These are phyloP conservation scores for Dicaeum eximium DNA, from an alignment of 2,113 vertebrate species.

Conservation along the genomic window DNA sequence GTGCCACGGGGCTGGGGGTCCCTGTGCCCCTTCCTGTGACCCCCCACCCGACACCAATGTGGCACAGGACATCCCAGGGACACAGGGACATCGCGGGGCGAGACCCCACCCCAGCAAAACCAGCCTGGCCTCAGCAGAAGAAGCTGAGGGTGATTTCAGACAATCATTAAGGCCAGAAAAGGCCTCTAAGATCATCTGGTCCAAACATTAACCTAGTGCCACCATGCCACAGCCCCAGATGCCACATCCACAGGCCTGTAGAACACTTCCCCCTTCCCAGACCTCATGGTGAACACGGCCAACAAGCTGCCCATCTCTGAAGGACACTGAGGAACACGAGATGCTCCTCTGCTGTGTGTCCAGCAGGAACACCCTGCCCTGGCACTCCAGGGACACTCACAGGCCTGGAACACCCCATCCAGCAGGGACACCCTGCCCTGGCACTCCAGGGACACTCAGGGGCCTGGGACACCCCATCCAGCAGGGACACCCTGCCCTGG, in stretches of 20 bases:
- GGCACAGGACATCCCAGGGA: neutral
- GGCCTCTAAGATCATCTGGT: rapidly evolving
- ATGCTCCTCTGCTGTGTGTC: rapidly evolving
- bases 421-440: neutral
- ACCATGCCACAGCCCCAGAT: rapidly evolving
- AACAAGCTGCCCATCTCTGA: rapidly evolving
- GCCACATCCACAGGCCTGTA: rapidly evolving
- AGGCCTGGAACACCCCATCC: neutral
- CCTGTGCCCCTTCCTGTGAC: rapidly evolving
- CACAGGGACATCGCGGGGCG: rapidly evolving
- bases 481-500: neutral
- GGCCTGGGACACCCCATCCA: too few species aligned
- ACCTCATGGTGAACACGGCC: rapidly evolving
- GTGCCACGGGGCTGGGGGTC: rapidly evolving
- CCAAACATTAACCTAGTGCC: rapidly evolving
- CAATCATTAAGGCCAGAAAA: rapidly evolving
- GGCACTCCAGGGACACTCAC: too few species aligned
- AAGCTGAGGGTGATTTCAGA: too few species aligned
- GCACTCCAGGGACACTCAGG: too few species aligned
- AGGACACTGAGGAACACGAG: rapidly evolving
- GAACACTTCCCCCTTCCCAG: neutral
- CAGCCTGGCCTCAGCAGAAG: rapidly evolving
- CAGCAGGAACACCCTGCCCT: neutral
- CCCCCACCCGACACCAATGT: rapidly evolving
- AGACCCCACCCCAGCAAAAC: neutral